phyloP scores from a whole-genome alignment of 2,888 invertebrate species.

The Tryphoninae sp. region DNA sequence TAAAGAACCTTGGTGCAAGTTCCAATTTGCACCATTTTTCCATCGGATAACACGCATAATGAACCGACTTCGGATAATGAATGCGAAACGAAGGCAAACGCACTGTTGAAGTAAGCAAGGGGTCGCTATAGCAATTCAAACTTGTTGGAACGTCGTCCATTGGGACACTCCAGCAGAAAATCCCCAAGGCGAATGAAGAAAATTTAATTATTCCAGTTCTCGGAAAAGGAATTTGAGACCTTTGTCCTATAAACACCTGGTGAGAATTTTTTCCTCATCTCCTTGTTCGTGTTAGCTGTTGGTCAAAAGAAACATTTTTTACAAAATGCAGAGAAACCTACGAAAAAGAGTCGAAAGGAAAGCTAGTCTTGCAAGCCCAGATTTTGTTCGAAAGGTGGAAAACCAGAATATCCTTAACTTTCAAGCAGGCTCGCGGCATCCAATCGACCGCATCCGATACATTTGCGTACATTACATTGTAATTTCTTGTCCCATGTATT shows the following conservation, averaged over 20 bases:
- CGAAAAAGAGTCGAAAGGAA: neutral
- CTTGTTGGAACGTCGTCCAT: neutral
- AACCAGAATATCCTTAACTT: no score
- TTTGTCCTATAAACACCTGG: constrained; percentile 62
- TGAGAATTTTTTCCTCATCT: neutral
- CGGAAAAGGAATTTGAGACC: constrained; percentile 6
- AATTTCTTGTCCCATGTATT: no score
- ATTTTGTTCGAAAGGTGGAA: no score
- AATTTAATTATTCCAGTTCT: constrained; percentile 43
- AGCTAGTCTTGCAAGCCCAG: no score
- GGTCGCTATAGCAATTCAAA: neutral
- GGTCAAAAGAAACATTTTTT: neutral
- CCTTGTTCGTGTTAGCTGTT: neutral
- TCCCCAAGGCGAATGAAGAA: neutral
- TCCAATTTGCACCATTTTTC: no score
- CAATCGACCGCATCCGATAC: no score
- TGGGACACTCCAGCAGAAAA: neutral
- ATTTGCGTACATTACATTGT: no score
- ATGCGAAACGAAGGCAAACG: neutral
- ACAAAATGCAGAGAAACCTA: neutral
- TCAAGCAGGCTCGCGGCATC: no score
- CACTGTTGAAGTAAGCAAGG: neutral
- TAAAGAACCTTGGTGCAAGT: no score
- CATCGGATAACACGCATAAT: no score
- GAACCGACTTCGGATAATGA: neutral